Conservation (phyloP, 2,113 vertebrate species). For the Thalassarche chlororhynchos region DNA sequence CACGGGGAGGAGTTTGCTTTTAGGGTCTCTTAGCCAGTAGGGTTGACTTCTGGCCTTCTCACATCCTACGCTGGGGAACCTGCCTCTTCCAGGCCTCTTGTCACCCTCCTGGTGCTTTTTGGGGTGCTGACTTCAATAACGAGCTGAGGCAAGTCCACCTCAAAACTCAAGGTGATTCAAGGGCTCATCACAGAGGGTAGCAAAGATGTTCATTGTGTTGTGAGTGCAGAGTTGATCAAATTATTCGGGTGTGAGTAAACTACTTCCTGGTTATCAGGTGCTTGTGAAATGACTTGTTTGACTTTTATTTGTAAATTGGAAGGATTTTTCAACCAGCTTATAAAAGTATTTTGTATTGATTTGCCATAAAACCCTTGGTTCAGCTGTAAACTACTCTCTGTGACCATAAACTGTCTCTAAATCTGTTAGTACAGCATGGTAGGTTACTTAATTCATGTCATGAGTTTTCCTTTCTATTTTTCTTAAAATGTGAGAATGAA, state of each 20-base stretch:
- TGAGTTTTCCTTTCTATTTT: constrained; percentile 10
- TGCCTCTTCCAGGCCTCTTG: background rate
- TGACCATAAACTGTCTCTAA: background rate
- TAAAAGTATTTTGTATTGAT: background rate
- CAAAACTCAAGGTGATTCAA: background rate
- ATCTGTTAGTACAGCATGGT: background rate
- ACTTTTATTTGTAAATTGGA: background rate
- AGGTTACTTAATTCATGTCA: background rate
- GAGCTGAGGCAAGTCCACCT: background rate
- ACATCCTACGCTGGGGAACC: background rate
- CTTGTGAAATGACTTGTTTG: background rate
- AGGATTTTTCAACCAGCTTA: background rate
- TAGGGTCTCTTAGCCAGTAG: background rate
- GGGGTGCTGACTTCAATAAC: background rate
- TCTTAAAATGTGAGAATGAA: background rate
- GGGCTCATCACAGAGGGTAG: background rate
- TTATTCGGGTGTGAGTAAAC: background rate
- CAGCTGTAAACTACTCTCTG: background rate
- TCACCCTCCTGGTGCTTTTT: background rate
- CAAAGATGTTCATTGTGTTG: background rate
- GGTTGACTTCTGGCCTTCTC: background rate
- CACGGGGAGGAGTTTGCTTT: background rate
- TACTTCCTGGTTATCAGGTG: background rate
- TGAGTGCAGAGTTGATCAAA: background rate
- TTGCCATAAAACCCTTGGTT: background rate